A percentile compares a stretch with the other conserved stretches of the same genome.
Evolutionary conservation across 2,888 invertebrate species (phyloP).

Genomic region (Willowsia nigromaculata): DNA sequence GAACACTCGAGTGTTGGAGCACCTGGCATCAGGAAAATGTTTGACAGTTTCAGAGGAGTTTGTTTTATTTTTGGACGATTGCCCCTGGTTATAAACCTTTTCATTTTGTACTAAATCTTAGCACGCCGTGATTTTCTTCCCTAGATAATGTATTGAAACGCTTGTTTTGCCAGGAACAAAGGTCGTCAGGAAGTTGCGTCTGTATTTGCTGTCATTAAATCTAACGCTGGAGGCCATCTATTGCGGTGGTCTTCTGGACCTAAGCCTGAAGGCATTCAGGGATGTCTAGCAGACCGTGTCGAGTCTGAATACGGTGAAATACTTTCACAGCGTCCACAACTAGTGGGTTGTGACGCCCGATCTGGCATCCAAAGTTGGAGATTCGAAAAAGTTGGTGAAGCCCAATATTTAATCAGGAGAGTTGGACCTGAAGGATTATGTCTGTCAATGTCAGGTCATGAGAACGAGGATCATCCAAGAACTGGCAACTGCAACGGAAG

Average conservation of each 20-base stretch:
- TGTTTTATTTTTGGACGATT: constrained; percentile 72
- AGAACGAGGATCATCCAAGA: constrained; percentile 55
- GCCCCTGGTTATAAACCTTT: constrained; percentile 69
- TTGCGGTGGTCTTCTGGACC: constrained; percentile 71
- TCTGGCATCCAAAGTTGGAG: constrained; percentile 70
- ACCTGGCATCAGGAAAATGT: constrained; percentile 66
- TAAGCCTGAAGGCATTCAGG: constrained; percentile 73
- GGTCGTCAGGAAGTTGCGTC: constrained; percentile 63
- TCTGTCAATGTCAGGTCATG: constrained; percentile 60
- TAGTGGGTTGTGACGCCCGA: constrained; percentile 71
- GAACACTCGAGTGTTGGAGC: constrained; percentile 72
- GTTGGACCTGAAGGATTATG: constrained; percentile 61
- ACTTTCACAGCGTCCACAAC: constrained; percentile 45
- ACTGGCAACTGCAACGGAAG: constrained; percentile 60
- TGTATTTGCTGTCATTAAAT: constrained; percentile 72
- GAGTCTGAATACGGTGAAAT: constrained; percentile 56
- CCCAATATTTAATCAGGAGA: constrained; percentile 57
- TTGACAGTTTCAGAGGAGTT: constrained; percentile 73
- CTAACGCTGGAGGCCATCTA: constrained; percentile 73
- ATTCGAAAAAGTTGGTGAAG: constrained; percentile 63
- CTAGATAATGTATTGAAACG: not conserved
- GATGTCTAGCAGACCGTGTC: constrained; percentile 66
- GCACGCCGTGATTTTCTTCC: no score
- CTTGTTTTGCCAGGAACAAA: constrained; percentile 68
- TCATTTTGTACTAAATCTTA: not conserved